Percentiles rank a stretch among this genome's conserved stretches.
phyloP scores from a whole-genome alignment of 2,797 vertebrate genomes.

The Galagoides demidoff region DNA sequence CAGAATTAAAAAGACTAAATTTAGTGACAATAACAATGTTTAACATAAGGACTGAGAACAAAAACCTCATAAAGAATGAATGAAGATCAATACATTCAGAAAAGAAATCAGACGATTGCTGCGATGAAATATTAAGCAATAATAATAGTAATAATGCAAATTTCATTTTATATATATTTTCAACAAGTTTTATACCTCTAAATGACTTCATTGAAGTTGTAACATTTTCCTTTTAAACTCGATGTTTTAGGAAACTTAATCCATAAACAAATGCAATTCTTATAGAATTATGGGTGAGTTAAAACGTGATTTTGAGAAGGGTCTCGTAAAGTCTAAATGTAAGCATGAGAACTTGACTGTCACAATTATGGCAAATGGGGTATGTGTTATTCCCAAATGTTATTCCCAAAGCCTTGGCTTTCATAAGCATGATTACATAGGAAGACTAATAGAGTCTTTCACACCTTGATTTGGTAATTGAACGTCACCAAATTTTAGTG shows the following conservation, averaged over 20 bases:
- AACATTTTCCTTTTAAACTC: not conserved
- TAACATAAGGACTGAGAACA: too few species aligned
- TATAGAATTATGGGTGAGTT: not conserved
- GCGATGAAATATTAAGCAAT: too few species aligned
- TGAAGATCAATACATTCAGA: too few species aligned
- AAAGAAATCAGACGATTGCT: too few species aligned
- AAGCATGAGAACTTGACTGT: not conserved
- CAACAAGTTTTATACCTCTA: too few species aligned
- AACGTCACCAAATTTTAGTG: not conserved
- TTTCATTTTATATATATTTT: too few species aligned
- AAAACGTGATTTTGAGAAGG: not conserved
- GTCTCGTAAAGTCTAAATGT: not conserved
- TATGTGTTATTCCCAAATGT: too few species aligned
- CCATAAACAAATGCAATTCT: too few species aligned
- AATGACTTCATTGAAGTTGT: not conserved
- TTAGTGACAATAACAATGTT: too few species aligned
- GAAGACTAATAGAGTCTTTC: not conserved
- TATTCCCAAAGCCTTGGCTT: not conserved
- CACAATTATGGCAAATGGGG: accelerated
- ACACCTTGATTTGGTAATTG: not conserved
- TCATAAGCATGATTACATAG: accelerated
- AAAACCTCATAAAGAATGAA: too few species aligned
- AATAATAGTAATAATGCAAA: too few species aligned
- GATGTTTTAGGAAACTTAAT: not conserved
- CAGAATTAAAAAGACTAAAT: too few species aligned